Percentiles rank a stretch among this genome's conserved stretches.
These are phyloP conservation scores for Triplophysa dalaica DNA, from an alignment of 2,113 vertebrate species.

Conservation along the genomic window DNA sequence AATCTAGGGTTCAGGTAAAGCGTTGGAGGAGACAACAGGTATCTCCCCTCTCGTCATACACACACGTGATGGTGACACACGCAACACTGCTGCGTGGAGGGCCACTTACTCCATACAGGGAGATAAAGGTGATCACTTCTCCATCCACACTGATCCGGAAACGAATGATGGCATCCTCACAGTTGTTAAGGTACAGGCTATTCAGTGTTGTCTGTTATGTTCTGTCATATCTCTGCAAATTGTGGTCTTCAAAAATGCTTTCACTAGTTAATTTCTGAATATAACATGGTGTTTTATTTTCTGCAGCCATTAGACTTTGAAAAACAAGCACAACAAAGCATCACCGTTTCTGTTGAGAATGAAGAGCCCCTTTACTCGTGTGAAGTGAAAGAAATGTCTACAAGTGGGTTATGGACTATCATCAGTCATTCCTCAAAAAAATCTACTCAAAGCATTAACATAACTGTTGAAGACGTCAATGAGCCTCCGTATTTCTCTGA, in stretches of 20 bases:
- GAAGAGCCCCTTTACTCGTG: slow-evolving; percentile 59
- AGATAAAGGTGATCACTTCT: slow-evolving; percentile 69
- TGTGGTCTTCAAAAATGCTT: too few species aligned
- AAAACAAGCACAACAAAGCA: neutral
- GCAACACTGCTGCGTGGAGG: slow-evolving; percentile 70
- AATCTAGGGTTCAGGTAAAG: slow-evolving; percentile 10
- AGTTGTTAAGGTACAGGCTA: slow-evolving; percentile 74
- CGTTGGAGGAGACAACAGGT: slow-evolving; percentile 24
- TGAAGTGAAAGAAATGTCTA: slow-evolving; percentile 32
- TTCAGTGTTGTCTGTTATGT: neutral
- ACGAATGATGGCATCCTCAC: slow-evolving; percentile 81
- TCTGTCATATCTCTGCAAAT: too few species aligned
- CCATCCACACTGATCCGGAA: slow-evolving; percentile 72
- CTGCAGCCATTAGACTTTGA: slow-evolving; percentile 65
- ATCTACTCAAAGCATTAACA: slow-evolving; percentile 15
- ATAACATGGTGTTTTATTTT: neutral
- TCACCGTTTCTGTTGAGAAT: slow-evolving; percentile 63
- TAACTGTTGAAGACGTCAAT: slow-evolving; percentile 67
- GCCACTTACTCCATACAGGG: slow-evolving; percentile 73
- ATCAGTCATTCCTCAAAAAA: neutral
- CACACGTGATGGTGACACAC: slow-evolving; percentile 74
- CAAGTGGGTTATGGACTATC: slow-evolving; percentile 54
- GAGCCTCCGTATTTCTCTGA: slow-evolving; percentile 63
- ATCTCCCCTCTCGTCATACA: slow-evolving; percentile 59
- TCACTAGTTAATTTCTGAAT: neutral